Percentiles rank a stretch among this genome's conserved stretches.
These are phyloP conservation scores for Sciurus vulgaris DNA, from an alignment of 2,797 vertebrate species.

Conservation along the genomic window DNA sequence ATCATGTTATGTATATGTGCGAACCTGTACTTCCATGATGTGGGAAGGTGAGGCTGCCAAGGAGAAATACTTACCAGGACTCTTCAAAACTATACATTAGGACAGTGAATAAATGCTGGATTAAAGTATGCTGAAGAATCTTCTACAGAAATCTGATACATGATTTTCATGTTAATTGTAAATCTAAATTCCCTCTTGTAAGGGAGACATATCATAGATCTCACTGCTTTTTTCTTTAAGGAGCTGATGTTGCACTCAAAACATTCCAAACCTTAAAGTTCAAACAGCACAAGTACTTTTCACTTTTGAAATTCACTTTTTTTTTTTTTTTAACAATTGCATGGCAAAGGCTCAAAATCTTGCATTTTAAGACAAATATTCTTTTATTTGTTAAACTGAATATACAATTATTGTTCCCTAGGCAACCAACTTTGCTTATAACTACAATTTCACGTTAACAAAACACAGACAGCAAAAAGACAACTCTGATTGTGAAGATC, in stretches of 20 bases:
- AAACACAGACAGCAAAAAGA: conserved; percentile 89
- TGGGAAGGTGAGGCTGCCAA: conserved; percentile 88
- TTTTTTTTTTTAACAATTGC: conserved; percentile 86
- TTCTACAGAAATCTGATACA: conserved; percentile 81
- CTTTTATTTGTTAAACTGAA: conserved; percentile 91
- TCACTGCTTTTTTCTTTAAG: conserved; percentile 86
- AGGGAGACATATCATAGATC: conserved; percentile 84
- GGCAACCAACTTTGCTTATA: conserved; percentile 88
- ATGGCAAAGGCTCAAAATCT: conserved; percentile 86
- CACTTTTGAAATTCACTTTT: conserved; percentile 86
- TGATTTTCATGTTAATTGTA: conserved; percentile 87
- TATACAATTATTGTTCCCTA: conserved; percentile 90
- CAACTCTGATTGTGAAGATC: conserved; percentile 89
- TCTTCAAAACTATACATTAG: conserved; percentile 66
- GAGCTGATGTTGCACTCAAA: conserved; percentile 86
- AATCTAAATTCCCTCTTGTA: conserved; percentile 85
- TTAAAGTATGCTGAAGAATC: conserved; percentile 71
- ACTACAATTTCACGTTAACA: conserved; percentile 90
- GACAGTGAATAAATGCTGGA: conserved; percentile 57
- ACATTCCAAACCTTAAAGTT: conserved; percentile 88
- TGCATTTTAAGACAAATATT: conserved; percentile 90
- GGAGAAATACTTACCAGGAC: conserved; percentile 65
- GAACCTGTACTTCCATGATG: conserved; percentile 98
- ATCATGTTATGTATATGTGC: conserved; percentile 98
- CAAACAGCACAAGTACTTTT: conserved; percentile 87